Base-by-base conservation (phyloP, 2,113 vertebrate species). In the Suncus etruscus region DNA sequence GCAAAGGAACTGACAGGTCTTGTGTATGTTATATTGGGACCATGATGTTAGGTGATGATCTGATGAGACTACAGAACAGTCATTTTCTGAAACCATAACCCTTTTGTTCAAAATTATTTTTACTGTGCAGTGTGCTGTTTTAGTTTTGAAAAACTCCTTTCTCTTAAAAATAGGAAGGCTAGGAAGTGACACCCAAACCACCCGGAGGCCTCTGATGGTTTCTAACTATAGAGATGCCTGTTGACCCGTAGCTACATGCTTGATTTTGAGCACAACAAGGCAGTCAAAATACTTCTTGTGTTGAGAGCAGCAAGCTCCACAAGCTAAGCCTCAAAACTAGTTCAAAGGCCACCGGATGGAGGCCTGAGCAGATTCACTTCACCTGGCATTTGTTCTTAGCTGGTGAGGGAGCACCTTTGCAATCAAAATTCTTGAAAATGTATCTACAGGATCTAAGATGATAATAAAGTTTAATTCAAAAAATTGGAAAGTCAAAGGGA, bases 121-220 rank as follows among this genome's bases (percentile, higher is more conserved):
- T 86, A 66, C 76, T 70, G 29, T 54, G 45, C 29, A 63, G 0
- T 50, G 1, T 48, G 32, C 50, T 50, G 73, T 39, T 84, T 73
- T 29, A 45, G 58, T 61, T 61, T 61, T 61, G 18, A 61, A 61
- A 61, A 61, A 61, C 16, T 61, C 18, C 58, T 61, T 90, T 92
- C 69, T 94, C 69, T 90, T 58, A 81, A 91, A 91, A 79, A 70
- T 87, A 47, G 50, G 90, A 70, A 91, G 92, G 79, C 50, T 88
- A 83, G 73, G 73, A 88, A 93, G 66, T 90, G n/a, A 78, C 54
- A 80, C 54, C 14, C 1, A 27, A 75, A 25, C 63, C 74, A 45
- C 47, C 32, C 65, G 72, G 91, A 91, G 83, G 66, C 63, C 25
- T 31, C 0, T 47, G 88, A 54, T 78, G 58, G 86, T 91, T 92